phyloP scores from a whole-genome alignment of 1,140 invertebrate genomes.

The Augochlora pura region DNA sequence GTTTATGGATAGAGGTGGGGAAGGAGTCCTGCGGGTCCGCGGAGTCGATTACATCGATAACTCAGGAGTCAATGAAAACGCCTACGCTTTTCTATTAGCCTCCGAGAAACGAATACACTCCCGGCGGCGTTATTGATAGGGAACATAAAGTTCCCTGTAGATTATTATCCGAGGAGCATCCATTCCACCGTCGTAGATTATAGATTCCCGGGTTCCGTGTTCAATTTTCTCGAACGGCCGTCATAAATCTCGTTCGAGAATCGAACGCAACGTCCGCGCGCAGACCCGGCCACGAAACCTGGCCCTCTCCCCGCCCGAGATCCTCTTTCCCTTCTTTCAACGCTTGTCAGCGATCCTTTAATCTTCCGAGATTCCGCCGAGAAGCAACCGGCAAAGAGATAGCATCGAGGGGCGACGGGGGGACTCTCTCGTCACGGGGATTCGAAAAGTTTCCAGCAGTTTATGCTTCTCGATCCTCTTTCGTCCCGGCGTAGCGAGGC shows the following conservation, averaged over 20 bases:
- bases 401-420: too few species aligned
- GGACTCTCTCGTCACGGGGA: too few species aligned
- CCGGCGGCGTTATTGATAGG: conserved; percentile 52
- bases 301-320: conserved; percentile 28
- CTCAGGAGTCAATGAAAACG: conserved; percentile 25
- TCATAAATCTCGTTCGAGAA: conserved; percentile 58
- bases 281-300: conserved; percentile 18
- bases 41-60: neutral
- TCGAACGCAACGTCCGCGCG: conserved; percentile 47
- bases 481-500: neutral
- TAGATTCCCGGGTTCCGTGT: conserved; percentile 57
- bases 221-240: conserved; percentile 59
- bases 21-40: too few species aligned
- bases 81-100: conserved; percentile 28
- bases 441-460: neutral
- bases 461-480: neutral
- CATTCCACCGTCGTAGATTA: conserved; percentile 58
- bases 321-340: neutral
- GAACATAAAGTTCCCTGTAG: conserved; percentile 57
- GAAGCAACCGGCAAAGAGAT: too few species aligned
- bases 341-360: neutral
- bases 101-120: conserved; percentile 36
- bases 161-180: conserved; percentile 60
- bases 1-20: neutral
- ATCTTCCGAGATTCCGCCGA: neutral